Evolutionary conservation across 2,888 invertebrate genomes (phyloP).

Genomic region (Tetramorium bicarinatum): DNA sequence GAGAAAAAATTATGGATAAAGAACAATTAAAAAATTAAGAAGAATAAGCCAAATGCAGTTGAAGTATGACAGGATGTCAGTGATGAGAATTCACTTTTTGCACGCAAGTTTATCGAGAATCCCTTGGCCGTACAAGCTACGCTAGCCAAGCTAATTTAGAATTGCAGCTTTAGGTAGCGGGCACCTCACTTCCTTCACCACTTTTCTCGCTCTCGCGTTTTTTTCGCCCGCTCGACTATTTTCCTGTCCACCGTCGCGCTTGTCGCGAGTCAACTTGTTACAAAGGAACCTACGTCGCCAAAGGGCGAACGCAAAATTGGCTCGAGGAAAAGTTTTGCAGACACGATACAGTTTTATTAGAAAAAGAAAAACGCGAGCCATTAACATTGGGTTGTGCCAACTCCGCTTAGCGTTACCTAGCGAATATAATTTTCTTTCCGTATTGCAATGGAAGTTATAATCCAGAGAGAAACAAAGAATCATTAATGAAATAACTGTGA

Average conservation of each 20-base stretch:
- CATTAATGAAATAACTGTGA: slow-evolving; percentile 3
- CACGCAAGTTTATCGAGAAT: slow-evolving; percentile 23
- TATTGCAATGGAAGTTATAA: background rate
- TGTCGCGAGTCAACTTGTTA: slow-evolving; percentile 71
- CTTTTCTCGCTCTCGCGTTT: slow-evolving; percentile 43
- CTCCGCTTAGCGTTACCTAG: slow-evolving; percentile 16
- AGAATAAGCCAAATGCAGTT: background rate
- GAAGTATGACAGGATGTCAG: background rate
- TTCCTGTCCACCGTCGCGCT: slow-evolving; percentile 62
- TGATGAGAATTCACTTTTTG: slow-evolving; percentile 29
- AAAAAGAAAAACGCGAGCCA: slow-evolving; percentile 59
- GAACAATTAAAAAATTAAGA: background rate
- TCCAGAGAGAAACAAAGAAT: background rate
- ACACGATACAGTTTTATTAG: slow-evolving; percentile 51
- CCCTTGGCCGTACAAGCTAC: slow-evolving; percentile 13
- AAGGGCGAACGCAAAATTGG: slow-evolving; percentile 77
- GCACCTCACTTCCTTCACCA: slow-evolving; percentile 32
- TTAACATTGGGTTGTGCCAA: slow-evolving; percentile 59
- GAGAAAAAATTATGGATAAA: background rate
- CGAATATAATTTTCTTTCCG: slow-evolving; percentile 37
- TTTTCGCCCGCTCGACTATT: slow-evolving; percentile 51
- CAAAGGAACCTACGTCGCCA: slow-evolving; percentile 69
- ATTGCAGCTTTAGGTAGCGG: slow-evolving; percentile 35
- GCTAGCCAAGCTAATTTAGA: slow-evolving; percentile 52
- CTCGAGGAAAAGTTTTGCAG: slow-evolving; percentile 71